These are phyloP conservation scores for Nothocercus nigrocapillus DNA, from an alignment of 2,113 vertebrate genomes.

Conservation along the genomic window DNA sequence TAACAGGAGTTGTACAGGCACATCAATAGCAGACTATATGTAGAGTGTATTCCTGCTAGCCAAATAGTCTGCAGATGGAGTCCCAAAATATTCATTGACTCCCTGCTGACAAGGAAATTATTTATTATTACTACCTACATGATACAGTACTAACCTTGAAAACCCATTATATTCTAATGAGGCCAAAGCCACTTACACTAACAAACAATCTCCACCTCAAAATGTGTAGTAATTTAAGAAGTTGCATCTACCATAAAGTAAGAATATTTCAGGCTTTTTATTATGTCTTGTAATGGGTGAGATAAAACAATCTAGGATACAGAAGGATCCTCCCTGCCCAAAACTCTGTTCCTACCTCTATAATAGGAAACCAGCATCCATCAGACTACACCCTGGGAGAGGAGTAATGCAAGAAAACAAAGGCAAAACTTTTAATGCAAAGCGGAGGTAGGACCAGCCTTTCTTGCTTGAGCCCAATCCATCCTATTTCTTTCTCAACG, in stretches of 20 bases:
- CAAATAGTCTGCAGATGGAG: slow-evolving; percentile 70
- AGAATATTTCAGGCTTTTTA: not conserved
- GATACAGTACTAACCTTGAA: slow-evolving; percentile 72
- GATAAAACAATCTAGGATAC: not conserved
- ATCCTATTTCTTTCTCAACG: not conserved
- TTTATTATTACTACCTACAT: slow-evolving; percentile 74
- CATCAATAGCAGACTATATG: slow-evolving; percentile 41
- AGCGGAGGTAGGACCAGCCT: not conserved
- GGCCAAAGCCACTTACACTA: slow-evolving; percentile 28
- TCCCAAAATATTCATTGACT: slow-evolving; percentile 74
- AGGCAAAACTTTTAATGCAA: not conserved
- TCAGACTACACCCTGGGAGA: fast-evolving
- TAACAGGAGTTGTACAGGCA: slow-evolving; percentile 46
- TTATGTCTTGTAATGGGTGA: not conserved
- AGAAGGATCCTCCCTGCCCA: not conserved
- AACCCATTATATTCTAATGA: slow-evolving; percentile 67
- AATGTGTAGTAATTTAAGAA: slow-evolving; percentile 36
- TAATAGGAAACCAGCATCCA: not conserved
- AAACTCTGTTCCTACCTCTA: not conserved
- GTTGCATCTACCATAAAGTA: not conserved
- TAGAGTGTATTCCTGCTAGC: slow-evolving; percentile 41
- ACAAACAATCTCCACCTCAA: not conserved
- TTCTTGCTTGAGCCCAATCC: not conserved
- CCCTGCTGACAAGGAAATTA: slow-evolving; percentile 71
- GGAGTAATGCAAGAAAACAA: not conserved